A percentile compares a stretch with the other conserved stretches of the same genome.
These are phyloP conservation scores for Platycheirus albimanus DNA, from an alignment of 2,888 invertebrate genomes.

Conservation along the genomic window DNA sequence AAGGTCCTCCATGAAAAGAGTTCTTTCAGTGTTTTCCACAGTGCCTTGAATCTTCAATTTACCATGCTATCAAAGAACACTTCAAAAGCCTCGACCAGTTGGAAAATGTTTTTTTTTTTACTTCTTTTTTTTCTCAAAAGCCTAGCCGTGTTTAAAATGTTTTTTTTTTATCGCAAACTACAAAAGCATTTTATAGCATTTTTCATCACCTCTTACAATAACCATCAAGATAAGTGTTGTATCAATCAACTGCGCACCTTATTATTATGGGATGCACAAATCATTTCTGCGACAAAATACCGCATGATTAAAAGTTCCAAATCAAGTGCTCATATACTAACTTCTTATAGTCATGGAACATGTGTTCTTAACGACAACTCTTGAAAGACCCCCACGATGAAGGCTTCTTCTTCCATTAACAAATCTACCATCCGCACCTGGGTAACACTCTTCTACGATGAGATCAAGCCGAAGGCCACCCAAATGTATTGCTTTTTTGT, in stretches of 20 bases:
- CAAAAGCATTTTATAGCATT: too few relatives aligned
- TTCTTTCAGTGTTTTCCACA: too few relatives aligned
- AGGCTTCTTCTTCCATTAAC: background rate
- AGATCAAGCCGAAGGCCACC: constrained; percentile 12
- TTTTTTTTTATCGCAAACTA: too few relatives aligned
- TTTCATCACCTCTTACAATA: too few relatives aligned
- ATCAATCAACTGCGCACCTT: constrained; percentile 2
- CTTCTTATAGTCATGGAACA: constrained; percentile 20
- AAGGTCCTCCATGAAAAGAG: too few relatives aligned
- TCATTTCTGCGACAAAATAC: constrained; percentile 17
- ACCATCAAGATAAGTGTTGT: background rate
- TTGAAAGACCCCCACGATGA: constrained; percentile 1
- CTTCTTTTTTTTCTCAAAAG: too few relatives aligned
- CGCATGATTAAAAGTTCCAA: background rate
- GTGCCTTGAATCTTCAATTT: too few relatives aligned
- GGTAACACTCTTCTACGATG: background rate
- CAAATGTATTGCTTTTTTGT: constrained; percentile 13
- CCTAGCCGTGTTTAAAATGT: too few relatives aligned
- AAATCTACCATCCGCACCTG: background rate
- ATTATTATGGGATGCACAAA: background rate
- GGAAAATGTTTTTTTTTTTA: too few relatives aligned
- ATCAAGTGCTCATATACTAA: background rate
- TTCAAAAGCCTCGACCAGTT: too few relatives aligned
- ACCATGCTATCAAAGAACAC: too few relatives aligned
- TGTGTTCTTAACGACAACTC: constrained; percentile 17